Percentiles rank a stretch among this genome's conserved stretches.
Conservation (phyloP, 2,888 invertebrate genomes). For the Pomacea canaliculata region DNA sequence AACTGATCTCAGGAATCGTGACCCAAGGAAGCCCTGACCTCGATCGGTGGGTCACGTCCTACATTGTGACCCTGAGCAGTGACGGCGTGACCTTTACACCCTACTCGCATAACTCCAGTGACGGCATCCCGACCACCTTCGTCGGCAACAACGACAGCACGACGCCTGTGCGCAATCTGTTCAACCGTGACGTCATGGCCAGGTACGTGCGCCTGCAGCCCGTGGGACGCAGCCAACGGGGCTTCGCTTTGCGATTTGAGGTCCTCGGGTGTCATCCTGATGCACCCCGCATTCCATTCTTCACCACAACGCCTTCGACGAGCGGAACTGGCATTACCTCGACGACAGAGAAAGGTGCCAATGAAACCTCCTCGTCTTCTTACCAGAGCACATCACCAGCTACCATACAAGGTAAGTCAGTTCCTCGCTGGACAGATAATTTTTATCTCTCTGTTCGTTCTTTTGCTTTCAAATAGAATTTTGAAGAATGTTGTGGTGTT, state of each 20-base stretch:
- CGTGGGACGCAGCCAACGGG: conserved; percentile 35
- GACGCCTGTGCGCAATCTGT: conserved; percentile 47
- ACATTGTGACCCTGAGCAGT: conserved; percentile 45
- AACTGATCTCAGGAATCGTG: conserved; percentile 52
- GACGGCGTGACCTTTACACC: conserved; percentile 50
- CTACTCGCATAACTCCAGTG: conserved; percentile 46
- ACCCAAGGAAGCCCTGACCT: conserved; percentile 51
- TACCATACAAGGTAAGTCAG: too few relatives aligned
- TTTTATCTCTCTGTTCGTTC: too few relatives aligned
- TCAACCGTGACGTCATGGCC: conserved; percentile 54
- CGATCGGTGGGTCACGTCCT: conserved; percentile 48
- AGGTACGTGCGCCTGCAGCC: conserved; percentile 53
- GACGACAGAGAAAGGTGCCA: too few relatives aligned
- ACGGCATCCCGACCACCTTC: conserved; percentile 42
- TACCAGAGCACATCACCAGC: too few relatives aligned
- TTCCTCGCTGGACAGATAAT: too few relatives aligned
- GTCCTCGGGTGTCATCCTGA: conserved; percentile 55
- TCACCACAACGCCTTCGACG: background rate
- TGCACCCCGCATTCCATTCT: conserved; percentile 25
- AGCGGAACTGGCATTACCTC: too few relatives aligned
- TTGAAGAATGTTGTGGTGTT: too few relatives aligned
- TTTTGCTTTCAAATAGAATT: too few relatives aligned
- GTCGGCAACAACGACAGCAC: conserved; percentile 45
- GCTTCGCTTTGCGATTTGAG: conserved; percentile 49
- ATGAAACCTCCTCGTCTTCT: too few relatives aligned